Evolutionary conservation across 2,113 vertebrate genomes (phyloP).

Genomic region (Ginglymostoma cirratum): DNA sequence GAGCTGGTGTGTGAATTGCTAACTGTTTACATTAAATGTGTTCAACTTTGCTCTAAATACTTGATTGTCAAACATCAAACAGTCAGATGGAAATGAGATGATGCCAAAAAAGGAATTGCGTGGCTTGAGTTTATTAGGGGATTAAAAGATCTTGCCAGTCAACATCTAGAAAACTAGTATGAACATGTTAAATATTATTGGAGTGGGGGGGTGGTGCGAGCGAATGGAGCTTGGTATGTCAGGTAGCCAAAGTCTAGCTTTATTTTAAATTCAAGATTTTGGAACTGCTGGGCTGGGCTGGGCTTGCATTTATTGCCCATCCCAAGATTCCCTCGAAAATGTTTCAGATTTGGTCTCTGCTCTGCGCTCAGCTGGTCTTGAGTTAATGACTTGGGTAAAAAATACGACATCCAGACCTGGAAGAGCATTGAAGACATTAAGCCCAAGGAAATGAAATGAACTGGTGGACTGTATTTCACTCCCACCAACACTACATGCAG

Average conservation of each 20-base stretch:
- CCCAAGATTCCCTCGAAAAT: too few relatives aligned
- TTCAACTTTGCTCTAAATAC: neutral
- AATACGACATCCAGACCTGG: too few relatives aligned
- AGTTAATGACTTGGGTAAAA: too few relatives aligned
- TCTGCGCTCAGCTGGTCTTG: too few relatives aligned
- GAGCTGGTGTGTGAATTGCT: neutral
- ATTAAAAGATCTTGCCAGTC: neutral
- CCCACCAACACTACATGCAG: neutral
- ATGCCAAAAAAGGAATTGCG: neutral
- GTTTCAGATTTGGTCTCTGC: too few relatives aligned
- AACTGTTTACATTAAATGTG: neutral
- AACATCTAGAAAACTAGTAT: neutral
- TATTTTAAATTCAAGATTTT: too few relatives aligned
- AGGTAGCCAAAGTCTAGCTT: too few relatives aligned
- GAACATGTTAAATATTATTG: neutral
- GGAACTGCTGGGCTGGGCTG: too few relatives aligned
- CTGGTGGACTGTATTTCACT: too few relatives aligned
- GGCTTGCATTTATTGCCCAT: too few relatives aligned
- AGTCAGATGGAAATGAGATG: neutral
- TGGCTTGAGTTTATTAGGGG: neutral
- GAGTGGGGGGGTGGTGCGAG: neutral
- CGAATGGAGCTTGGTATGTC: neutral
- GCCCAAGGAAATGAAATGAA: too few relatives aligned
- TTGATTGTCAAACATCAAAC: neutral
- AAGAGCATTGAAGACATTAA: too few relatives aligned